Evolutionary conservation across 2,113 vertebrate species (phyloP).

Genomic region (Calcarius ornatus): DNA sequence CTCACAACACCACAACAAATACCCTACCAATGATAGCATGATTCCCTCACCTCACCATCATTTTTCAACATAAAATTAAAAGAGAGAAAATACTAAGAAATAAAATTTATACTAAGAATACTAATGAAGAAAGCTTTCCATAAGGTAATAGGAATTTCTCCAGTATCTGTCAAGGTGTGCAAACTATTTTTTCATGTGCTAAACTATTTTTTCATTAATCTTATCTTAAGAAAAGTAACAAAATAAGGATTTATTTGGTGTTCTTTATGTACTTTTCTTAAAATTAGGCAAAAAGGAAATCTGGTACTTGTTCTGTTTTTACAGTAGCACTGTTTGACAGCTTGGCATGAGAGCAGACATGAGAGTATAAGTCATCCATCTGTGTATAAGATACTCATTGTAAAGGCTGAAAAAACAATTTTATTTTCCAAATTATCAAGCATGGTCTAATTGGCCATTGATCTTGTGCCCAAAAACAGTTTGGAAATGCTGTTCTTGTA

Average conservation of each 20-base stretch:
- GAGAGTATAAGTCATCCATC: not conserved
- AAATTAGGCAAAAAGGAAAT: not conserved
- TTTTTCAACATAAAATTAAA: not conserved
- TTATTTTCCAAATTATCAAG: not conserved
- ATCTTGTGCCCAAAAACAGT: not conserved
- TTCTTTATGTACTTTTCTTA: not conserved
- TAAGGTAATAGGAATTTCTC: not conserved
- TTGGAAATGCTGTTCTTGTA: not conserved
- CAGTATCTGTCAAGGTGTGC: not conserved
- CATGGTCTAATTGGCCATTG: not conserved
- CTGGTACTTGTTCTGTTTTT: not conserved
- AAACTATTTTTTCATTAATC: not conserved
- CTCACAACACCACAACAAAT: too few species aligned
- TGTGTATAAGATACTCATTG: not conserved
- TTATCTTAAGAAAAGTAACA: not conserved
- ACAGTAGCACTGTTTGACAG: not conserved
- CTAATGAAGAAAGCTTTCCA: not conserved
- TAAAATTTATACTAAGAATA: not conserved
- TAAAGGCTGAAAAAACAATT: not conserved
- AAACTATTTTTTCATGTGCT: not conserved
- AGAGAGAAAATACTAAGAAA: not conserved
- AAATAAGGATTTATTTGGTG: not conserved
- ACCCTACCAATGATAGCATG: not conserved
- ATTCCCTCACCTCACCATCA: not conserved
- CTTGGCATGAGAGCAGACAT: not conserved